Base-by-base conservation (phyloP, 2,113 vertebrate genomes). In the Pelusios castaneus region DNA sequence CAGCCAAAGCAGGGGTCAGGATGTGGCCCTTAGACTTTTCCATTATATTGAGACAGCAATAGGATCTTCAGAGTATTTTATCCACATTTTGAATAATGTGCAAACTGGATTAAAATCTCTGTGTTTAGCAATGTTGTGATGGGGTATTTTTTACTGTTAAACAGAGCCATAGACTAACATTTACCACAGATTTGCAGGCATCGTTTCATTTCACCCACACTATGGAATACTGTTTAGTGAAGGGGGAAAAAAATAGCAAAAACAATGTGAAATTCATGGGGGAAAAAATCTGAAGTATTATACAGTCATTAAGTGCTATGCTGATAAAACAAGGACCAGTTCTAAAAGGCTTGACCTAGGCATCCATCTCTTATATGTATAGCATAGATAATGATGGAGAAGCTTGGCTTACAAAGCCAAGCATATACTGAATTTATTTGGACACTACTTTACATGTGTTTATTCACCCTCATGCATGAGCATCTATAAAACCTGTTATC, bases 401-500 rank as follows among this genome's bases (percentile, higher is more conserved):
- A 54, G 76, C 89, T 92, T 96, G 95, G 93, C 95, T 93, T 86
- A 81, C 25, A 83, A 83, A 91, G 85, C 87, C 96, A 95, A 95
- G 95, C 89, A 95, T 51, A 67, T 0, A 3, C 58, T 92, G 94
- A 89, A 91, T 73, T 79, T 81, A 55, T 91, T 83, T 81, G 87
- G 92, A 77, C 90, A 92, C 73, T 79, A 63, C 34, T 91, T 96
- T 95, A 73, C 58, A 83, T 31, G 41, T 54, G 29, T 94, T 92
- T 90, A 80, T 89, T 89, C 89, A 90, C 17, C 80, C 14, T 89
- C 77, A 21, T 10, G 51, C 38, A 76, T 16, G 89, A 67, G 54
- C 47, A 88, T 95, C 86, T 92, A 83, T 83, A 82, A 85, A 90
- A 84, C 34, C 24, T 86, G 91, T 67, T 31, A 81, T 52, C 84